Conservation (phyloP, 2,888 invertebrate species). For the Caenorhabditis sp. region DNA sequence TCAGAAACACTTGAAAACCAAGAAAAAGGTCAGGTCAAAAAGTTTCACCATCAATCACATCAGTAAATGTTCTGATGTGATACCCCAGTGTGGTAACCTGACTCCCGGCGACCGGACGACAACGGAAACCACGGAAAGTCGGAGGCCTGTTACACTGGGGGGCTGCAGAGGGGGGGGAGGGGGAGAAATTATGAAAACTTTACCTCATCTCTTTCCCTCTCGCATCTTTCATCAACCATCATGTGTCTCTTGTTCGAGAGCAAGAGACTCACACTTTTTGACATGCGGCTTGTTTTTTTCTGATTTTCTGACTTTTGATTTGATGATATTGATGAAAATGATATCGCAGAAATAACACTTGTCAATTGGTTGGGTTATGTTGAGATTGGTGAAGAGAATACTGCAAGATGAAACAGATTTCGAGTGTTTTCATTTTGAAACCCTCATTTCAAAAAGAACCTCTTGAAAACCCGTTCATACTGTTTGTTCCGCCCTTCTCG, state of each 20-base stretch:
- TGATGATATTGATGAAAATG: neutral
- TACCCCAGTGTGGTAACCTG: neutral
- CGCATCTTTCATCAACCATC: constrained; percentile 33
- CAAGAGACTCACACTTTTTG: constrained; percentile 39
- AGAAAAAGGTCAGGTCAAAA: constrained; percentile 16
- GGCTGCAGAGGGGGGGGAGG: constrained; percentile 16
- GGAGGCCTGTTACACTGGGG: constrained; percentile 45
- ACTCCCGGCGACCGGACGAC: constrained; percentile 9
- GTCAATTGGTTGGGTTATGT: neutral
- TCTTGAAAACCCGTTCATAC: constrained; percentile 29
- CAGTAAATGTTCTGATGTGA: neutral
- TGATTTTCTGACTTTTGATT: constrained; percentile 1
- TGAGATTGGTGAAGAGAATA: neutral
- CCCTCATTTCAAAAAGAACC: constrained; percentile 37
- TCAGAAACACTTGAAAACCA: no score
- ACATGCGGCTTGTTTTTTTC: constrained; percentile 38
- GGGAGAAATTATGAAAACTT: constrained; percentile 51
- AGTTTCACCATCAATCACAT: constrained; percentile 39
- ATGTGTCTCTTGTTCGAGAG: constrained; percentile 30
- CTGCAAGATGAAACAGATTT: neutral
- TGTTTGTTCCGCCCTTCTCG: neutral
- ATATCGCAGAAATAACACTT: neutral
- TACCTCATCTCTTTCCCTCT: constrained; percentile 29
- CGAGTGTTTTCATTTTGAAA: constrained; percentile 46
- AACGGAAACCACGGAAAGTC: neutral